Conservation (phyloP, 2,113 vertebrate species). For the Phalacrocorax aristotelis region DNA sequence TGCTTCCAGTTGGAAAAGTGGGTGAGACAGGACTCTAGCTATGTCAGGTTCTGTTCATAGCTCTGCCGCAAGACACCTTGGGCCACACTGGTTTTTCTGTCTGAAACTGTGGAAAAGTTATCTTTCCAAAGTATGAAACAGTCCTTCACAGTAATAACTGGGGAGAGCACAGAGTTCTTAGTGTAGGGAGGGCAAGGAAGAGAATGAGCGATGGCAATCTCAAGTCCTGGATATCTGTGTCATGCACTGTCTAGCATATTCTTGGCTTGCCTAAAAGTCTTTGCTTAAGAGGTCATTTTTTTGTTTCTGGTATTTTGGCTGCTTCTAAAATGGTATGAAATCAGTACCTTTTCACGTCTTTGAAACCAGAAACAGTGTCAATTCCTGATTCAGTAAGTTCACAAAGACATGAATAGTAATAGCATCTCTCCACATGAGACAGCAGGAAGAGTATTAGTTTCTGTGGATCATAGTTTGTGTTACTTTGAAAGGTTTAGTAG, state of each 20-base stretch:
- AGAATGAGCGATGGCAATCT: not conserved
- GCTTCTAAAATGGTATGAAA: not conserved
- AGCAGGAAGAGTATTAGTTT: not conserved
- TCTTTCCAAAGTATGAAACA: not conserved
- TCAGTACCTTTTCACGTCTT: not conserved
- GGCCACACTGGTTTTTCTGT: not conserved
- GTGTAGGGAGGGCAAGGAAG: not conserved
- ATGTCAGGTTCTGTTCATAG: not conserved
- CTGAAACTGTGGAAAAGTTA: not conserved
- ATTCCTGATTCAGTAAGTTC: not conserved
- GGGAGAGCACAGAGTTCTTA: not conserved
- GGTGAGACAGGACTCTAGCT: not conserved
- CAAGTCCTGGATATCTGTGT: not conserved
- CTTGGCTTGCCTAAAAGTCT: not conserved
- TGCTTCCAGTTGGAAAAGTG: not conserved
- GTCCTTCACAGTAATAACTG: not conserved
- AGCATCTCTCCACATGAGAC: not conserved
- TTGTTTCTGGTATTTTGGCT: not conserved
- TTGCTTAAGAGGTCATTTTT: not conserved
- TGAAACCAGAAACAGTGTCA: not conserved
- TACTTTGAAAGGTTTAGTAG: not conserved
- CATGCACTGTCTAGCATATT: not conserved
- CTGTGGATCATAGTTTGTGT: not conserved
- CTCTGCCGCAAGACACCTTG: not conserved
- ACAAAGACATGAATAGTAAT: not conserved